These are phyloP conservation scores for Hypomecis punctinalis DNA, from an alignment of 2,888 invertebrate species.

Conservation along the genomic window DNA sequence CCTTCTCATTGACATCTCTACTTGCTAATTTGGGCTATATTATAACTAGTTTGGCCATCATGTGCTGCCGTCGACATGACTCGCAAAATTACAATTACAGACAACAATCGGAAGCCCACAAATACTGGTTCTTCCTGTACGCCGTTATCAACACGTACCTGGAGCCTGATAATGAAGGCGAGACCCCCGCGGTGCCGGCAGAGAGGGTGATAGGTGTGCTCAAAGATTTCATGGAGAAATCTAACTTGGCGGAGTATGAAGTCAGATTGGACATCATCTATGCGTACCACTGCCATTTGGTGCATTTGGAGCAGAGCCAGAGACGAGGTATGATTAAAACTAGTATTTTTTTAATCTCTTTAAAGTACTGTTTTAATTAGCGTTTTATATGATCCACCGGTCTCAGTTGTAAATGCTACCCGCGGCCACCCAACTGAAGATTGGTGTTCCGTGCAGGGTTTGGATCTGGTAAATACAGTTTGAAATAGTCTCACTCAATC, in stretches of 20 bases:
- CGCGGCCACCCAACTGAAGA: too few species aligned
- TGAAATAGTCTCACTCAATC: too few species aligned
- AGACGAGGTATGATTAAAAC: slow-evolving; percentile 68
- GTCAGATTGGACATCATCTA: slow-evolving; percentile 91
- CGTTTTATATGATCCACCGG: too few species aligned
- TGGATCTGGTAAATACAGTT: too few species aligned
- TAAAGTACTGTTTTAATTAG: too few species aligned
- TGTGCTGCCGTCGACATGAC: not conserved
- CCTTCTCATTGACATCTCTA: too few species aligned
- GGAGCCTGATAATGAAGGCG: slow-evolving; percentile 49
- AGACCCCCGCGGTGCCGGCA: slow-evolving; percentile 48
- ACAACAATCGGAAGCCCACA: slow-evolving; percentile 88
- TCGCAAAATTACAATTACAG: slow-evolving; percentile 60
- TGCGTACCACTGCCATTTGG: slow-evolving; percentile 92
- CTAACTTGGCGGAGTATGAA: slow-evolving; percentile 93
- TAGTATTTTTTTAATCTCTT: too few species aligned
- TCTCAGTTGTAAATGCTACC: too few species aligned
- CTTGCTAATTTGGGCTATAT: too few species aligned
- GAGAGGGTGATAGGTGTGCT: slow-evolving; percentile 83
- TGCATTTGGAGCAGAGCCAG: slow-evolving; percentile 81
- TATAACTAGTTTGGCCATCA: not conserved
- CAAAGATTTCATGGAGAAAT: slow-evolving; percentile 92
- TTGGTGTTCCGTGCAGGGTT: too few species aligned
- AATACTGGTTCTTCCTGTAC: slow-evolving; percentile 97
- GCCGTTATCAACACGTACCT: slow-evolving; percentile 88